Evolutionary conservation across 2,113 vertebrate species (phyloP).

Genomic region (Gnathonemus echidnorhynchus): DNA sequence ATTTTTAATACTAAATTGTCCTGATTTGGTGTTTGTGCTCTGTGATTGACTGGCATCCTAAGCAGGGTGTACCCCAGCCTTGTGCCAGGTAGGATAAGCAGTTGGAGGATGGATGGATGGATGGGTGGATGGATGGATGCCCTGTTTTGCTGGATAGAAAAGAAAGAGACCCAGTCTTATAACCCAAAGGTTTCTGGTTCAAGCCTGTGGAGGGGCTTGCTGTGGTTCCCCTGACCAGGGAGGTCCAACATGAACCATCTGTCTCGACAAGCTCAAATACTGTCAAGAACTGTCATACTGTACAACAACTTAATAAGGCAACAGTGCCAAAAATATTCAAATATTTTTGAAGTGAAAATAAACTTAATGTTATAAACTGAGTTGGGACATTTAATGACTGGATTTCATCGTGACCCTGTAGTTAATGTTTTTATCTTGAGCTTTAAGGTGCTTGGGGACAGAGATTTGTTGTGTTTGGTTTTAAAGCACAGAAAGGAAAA

Average conservation of each 20-base stretch:
- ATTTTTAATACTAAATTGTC: not conserved
- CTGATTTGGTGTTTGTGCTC: not conserved
- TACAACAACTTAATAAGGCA: not conserved
- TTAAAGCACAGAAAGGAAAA: not conserved
- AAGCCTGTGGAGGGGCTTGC: not conserved
- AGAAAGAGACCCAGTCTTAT: not conserved
- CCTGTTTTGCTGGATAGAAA: not conserved
- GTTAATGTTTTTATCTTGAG: not conserved
- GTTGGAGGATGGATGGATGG: not conserved
- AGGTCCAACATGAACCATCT: not conserved
- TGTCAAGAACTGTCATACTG: not conserved
- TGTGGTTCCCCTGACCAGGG: not conserved
- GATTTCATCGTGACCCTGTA: not conserved
- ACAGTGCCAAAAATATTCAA: not conserved
- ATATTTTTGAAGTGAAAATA: not conserved
- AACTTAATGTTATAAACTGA: not conserved
- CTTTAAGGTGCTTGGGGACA: not conserved
- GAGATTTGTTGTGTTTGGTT: not conserved
- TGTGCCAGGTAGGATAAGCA: not conserved
- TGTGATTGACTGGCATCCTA: not conserved
- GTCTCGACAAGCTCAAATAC: not conserved
- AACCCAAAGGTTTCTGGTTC: not conserved
- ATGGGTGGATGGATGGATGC: not conserved
- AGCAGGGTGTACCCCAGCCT: not conserved
- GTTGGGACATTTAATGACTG: not conserved